Evolutionary conservation across 2,888 invertebrate genomes (phyloP).

Genomic region (Brachyptera putata): DNA sequence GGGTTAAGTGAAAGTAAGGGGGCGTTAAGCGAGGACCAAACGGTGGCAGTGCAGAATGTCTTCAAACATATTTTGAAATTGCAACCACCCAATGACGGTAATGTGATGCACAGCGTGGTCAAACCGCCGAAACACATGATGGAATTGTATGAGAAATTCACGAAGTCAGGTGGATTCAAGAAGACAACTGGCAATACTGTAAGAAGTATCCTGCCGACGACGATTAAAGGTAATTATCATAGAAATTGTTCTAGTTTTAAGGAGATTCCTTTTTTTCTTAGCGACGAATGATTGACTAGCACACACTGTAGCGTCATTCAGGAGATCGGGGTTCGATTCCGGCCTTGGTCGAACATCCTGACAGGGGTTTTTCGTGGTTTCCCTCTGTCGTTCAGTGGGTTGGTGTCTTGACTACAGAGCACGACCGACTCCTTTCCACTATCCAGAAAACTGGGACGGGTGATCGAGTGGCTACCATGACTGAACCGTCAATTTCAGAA

Average conservation of each 20-base stretch:
- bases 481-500: too few species aligned
- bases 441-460: too few species aligned
- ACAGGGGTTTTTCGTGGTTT: too few species aligned
- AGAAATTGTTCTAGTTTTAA: too few species aligned
- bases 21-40: background rate
- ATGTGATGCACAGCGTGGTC: background rate
- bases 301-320: too few species aligned
- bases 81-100: background rate
- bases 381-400: too few species aligned
- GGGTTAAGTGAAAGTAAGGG: too few species aligned
- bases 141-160: constrained; percentile 33
- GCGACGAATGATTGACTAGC: background rate
- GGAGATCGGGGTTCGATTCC: too few species aligned
- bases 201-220: constrained; percentile 24
- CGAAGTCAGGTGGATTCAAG: constrained; percentile 33
- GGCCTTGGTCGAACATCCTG: too few species aligned
- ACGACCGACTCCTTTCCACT: too few species aligned
- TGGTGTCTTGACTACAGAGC: too few species aligned
- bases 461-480: too few species aligned
- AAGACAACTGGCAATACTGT: constrained; percentile 25
- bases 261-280: background rate
- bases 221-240: background rate
- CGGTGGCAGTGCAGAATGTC: background rate
- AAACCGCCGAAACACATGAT: constrained; percentile 33
- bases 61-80: constrained; percentile 7